phyloP scores from a whole-genome alignment of 2,888 invertebrate genomes.

The Papilio protenor region DNA sequence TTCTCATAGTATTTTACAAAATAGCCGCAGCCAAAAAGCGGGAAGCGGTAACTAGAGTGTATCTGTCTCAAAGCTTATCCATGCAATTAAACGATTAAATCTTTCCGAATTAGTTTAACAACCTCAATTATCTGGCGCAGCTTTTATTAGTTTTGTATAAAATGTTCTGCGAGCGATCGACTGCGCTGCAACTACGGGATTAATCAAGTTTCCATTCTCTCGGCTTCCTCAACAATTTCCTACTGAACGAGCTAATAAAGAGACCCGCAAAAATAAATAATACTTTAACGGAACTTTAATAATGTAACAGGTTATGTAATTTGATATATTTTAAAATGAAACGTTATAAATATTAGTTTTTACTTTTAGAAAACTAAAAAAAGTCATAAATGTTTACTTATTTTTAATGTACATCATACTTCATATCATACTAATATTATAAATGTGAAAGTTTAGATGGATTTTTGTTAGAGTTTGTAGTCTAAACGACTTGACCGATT shows the following conservation, averaged over 20 bases:
- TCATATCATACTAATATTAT: too few relatives aligned
- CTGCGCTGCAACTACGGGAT: constrained; percentile 4
- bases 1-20: not conserved
- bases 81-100: constrained; percentile 21
- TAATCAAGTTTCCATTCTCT: constrained; percentile 21
- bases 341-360: not conserved
- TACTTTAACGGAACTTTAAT: not conserved
- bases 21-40: not conserved
- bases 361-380: not conserved
- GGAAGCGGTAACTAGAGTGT: not conserved
- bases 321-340: too few relatives aligned
- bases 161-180: not conserved
- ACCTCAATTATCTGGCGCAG: constrained; percentile 15
- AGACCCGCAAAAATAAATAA: not conserved
- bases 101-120: constrained; percentile 8
- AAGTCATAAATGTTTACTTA: too few relatives aligned
- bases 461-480: too few relatives aligned
- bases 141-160: constrained; percentile 27
- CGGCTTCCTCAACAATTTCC: constrained; percentile 18
- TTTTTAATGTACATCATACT: too few relatives aligned
- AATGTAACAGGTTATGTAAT: not conserved
- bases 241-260: constrained; percentile 1
- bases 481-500: too few relatives aligned
- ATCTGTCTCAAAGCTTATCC: constrained; percentile 6
- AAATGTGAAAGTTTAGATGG: too few relatives aligned